Conservation (phyloP, 2,888 invertebrate species). For the Zootermopsis nevadensis region DNA sequence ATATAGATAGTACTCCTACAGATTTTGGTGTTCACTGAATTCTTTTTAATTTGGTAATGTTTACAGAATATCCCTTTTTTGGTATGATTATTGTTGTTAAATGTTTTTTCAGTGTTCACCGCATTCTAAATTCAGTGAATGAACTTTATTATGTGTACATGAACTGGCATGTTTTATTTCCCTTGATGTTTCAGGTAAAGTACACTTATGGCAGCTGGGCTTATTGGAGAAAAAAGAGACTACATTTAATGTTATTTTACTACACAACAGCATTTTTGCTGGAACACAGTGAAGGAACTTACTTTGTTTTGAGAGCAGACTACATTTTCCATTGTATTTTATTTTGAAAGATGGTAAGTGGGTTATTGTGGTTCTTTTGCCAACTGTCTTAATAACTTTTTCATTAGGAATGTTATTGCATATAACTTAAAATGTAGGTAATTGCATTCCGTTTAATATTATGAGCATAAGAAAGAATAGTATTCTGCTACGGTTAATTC, state of each 20-base stretch:
- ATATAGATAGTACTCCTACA: background rate
- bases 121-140: background rate
- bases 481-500: constrained; percentile 24
- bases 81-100: background rate
- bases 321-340: constrained; percentile 12
- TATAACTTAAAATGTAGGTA: constrained; percentile 15
- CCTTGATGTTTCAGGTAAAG: background rate
- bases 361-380: background rate
- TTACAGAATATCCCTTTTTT: background rate
- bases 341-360: background rate
- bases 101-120: background rate
- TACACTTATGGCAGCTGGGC: background rate
- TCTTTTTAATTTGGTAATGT: background rate
- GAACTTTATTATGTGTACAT: background rate
- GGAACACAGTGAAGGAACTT: background rate
- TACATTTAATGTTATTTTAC: background rate
- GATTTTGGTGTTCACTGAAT: background rate
- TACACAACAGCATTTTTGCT: background rate
- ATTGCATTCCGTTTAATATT: background rate
- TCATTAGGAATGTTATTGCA: background rate
- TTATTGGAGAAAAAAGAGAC: background rate
- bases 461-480: background rate
- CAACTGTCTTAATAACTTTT: constrained; percentile 3
- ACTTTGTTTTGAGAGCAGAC: background rate
- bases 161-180: background rate